These are phyloP conservation scores for Strix occidentalis DNA, from an alignment of 2,797 vertebrate genomes.

Conservation along the genomic window DNA sequence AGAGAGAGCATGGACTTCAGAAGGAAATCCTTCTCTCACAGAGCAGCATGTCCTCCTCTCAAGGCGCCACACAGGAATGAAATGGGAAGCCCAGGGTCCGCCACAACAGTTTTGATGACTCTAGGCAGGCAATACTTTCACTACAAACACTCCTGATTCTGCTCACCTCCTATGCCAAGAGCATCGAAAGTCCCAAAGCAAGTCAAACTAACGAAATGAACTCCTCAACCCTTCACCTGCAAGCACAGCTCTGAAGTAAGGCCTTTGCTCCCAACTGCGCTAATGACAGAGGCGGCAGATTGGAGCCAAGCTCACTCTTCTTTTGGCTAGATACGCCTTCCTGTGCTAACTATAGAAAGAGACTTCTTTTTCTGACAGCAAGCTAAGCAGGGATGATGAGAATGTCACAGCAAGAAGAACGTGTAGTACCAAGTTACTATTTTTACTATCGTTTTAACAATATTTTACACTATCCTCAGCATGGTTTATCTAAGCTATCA, in stretches of 20 bases:
- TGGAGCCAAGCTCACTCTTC: neutral
- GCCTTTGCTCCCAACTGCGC: neutral
- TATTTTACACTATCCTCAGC: conserved; percentile 4
- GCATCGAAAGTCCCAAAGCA: neutral
- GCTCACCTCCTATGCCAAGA: neutral
- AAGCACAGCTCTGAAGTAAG: neutral
- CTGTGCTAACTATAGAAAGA: neutral
- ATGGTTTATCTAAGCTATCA: neutral
- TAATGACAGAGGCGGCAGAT: neutral
- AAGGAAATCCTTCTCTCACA: neutral
- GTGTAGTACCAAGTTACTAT: neutral
- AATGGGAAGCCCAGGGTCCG: neutral
- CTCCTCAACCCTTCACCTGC: neutral
- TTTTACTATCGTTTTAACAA: conserved; percentile 3
- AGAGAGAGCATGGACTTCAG: neutral
- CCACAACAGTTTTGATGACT: neutral
- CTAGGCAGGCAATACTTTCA: neutral
- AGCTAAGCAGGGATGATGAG: conserved; percentile 1
- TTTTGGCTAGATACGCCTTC: neutral
- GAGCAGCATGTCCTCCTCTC: neutral
- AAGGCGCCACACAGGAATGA: neutral
- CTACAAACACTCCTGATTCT: neutral
- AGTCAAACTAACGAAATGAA: neutral
- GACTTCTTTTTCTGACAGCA: conserved; percentile 14
- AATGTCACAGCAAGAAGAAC: conserved; percentile 22